A percentile compares a stretch with the other conserved stretches of the same genome.
These are phyloP conservation scores for Araneus ventricosus DNA, from an alignment of 1,140 invertebrate genomes.

Conservation along the genomic window DNA sequence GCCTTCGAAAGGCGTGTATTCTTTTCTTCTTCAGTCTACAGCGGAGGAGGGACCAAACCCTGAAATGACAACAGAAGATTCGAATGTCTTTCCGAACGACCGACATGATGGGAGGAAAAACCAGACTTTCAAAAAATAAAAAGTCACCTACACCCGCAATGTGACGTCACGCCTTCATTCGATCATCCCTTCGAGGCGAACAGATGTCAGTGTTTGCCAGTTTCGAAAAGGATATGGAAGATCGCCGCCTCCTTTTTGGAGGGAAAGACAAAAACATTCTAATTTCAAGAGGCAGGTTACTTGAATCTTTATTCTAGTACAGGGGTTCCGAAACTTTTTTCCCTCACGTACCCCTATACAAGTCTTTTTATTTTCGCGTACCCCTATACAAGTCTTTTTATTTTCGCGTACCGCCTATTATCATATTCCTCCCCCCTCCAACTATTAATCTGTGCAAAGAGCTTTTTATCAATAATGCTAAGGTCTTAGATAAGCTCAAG, in stretches of 20 bases:
- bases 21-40: background rate
- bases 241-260: background rate
- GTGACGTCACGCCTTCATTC: background rate
- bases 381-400: too few relatives aligned
- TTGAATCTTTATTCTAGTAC: too few relatives aligned
- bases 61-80: background rate
- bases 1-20: background rate
- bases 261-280: background rate
- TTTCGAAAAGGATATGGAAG: background rate
- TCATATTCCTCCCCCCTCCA: too few relatives aligned
- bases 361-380: too few relatives aligned
- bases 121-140: background rate
- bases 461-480: too few relatives aligned
- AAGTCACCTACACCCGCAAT: slow-evolving; percentile 28
- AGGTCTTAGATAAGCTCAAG: too few relatives aligned
- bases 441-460: too few relatives aligned
- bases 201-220: slow-evolving; percentile 3
- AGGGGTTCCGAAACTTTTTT: too few relatives aligned
- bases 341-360: too few relatives aligned
- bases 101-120: background rate
- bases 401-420: too few relatives aligned
- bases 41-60: background rate
- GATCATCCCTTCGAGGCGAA: background rate
- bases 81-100: background rate
- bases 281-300: too few relatives aligned